Evolutionary conservation across 2,113 vertebrate genomes (phyloP).

Genomic region (Actenoides hombroni): DNA sequence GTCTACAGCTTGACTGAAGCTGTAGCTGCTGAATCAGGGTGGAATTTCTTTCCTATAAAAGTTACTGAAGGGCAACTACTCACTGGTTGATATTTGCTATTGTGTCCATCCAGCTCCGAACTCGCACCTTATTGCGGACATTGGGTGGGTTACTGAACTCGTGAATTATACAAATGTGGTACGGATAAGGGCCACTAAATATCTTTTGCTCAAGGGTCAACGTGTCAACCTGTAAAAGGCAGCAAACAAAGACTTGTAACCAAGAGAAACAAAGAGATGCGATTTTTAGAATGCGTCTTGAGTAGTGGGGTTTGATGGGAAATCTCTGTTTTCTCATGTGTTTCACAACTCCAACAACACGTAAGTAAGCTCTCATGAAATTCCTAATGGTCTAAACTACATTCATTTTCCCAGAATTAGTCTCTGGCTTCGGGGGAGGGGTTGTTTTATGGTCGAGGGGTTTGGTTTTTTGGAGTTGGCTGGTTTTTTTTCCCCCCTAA

Average conservation of each 20-base stretch:
- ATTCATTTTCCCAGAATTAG: not conserved
- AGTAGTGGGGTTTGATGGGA: not conserved
- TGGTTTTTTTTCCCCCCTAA: not conserved
- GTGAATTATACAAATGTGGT: slow-evolving; percentile 95
- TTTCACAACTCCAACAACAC: not conserved
- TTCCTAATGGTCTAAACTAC: not conserved
- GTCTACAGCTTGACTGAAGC: not conserved
- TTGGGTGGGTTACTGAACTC: slow-evolving; percentile 98
- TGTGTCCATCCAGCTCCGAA: slow-evolving; percentile 99
- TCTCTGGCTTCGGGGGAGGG: not conserved
- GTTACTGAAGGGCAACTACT: slow-evolving; percentile 55
- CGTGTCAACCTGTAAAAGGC: slow-evolving; percentile 85
- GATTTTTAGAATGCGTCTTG: not conserved
- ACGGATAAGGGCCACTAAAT: slow-evolving; percentile 95
- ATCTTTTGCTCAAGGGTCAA: slow-evolving; percentile 91
- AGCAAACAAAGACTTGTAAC: not conserved
- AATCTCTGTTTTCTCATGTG: not conserved
- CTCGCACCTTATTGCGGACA: slow-evolving; percentile 95
- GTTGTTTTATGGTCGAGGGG: not conserved
- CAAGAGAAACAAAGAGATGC: not conserved
- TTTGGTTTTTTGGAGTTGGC: not conserved
- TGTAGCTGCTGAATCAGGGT: not conserved
- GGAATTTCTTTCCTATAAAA: not conserved
- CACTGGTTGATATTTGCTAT: slow-evolving; percentile 98
- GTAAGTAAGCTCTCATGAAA: not conserved